Conservation (phyloP, 2,888 invertebrate species). For the Drosophila cognata region DNA sequence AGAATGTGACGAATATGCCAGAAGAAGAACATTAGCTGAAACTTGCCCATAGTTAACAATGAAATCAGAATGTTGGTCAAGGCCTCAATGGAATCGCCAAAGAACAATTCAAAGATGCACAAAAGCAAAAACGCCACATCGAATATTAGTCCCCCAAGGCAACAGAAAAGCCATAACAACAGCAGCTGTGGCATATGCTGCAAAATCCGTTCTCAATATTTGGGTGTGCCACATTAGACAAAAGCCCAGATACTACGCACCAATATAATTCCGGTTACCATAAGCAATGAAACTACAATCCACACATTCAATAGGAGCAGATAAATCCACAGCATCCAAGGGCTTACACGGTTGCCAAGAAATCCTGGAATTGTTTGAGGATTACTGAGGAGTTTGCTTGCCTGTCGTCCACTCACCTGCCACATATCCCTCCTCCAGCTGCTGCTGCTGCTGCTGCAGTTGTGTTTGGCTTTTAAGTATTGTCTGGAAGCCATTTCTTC, state of each 20-base stretch:
- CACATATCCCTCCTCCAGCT: constrained; percentile 1
- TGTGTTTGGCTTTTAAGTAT: neutral
- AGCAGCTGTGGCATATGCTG: constrained; percentile 53
- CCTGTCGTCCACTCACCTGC: constrained; percentile 18
- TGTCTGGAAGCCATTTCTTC: neutral
- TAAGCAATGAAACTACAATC: constrained; percentile 55
- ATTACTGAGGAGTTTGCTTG: constrained; percentile 9
- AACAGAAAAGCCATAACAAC: constrained; percentile 58
- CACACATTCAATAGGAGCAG: constrained; percentile 59
- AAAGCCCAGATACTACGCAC: constrained; percentile 32
- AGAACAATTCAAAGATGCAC: constrained; percentile 49
- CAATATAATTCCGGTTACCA: constrained; percentile 58
- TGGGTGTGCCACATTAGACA: neutral
- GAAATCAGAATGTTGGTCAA: constrained; percentile 69
- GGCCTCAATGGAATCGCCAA: constrained; percentile 62
- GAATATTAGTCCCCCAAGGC: constrained; percentile 47
- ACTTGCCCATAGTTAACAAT: constrained; percentile 58
- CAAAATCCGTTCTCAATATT: neutral
- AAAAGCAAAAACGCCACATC: constrained; percentile 48
- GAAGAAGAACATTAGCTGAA: neutral
- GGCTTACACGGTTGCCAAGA: constrained; percentile 1
- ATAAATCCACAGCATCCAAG: constrained; percentile 60
- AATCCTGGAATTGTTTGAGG: constrained; percentile 25
- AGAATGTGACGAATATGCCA: neutral
- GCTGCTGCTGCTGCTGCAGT: neutral